phyloP scores from a whole-genome alignment of 2,113 vertebrate species.

The Heliornis fulica region DNA sequence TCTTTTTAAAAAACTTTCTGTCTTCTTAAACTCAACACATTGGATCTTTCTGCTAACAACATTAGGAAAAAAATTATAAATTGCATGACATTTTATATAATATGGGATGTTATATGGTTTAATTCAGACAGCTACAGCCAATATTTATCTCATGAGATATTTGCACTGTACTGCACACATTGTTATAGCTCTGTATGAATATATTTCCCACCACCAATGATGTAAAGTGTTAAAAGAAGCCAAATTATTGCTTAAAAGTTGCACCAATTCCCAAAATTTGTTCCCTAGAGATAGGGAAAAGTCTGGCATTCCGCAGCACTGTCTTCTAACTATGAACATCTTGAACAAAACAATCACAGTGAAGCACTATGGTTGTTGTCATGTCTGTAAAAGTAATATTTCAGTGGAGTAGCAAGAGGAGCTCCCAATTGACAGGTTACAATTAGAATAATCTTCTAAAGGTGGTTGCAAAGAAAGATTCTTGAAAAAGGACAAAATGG shows the following conservation, averaged over 20 bases:
- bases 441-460: neutral
- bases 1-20: neutral
- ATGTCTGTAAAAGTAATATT: conserved; percentile 5
- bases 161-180: conserved; percentile 43
- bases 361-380: neutral
- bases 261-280: conserved; percentile 15
- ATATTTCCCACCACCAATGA: conserved; percentile 41
- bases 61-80: neutral
- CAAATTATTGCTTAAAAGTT: conserved; percentile 56
- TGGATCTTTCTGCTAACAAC: neutral
- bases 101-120: neutral
- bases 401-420: neutral
- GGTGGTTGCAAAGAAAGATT: neutral
- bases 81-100: neutral
- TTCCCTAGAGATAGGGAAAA: neutral
- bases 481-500: neutral
- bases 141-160: conserved; percentile 40
- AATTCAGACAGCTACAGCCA: conserved; percentile 28
- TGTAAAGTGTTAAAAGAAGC: conserved; percentile 45
- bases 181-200: conserved; percentile 33
- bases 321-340: conserved; percentile 19
- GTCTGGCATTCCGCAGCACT: neutral
- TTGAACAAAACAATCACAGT: conserved; percentile 2
- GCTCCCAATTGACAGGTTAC: neutral
- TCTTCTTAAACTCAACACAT: neutral